phyloP scores from a whole-genome alignment of 2,113 vertebrate species.

The Salvelinus fontinalis region DNA sequence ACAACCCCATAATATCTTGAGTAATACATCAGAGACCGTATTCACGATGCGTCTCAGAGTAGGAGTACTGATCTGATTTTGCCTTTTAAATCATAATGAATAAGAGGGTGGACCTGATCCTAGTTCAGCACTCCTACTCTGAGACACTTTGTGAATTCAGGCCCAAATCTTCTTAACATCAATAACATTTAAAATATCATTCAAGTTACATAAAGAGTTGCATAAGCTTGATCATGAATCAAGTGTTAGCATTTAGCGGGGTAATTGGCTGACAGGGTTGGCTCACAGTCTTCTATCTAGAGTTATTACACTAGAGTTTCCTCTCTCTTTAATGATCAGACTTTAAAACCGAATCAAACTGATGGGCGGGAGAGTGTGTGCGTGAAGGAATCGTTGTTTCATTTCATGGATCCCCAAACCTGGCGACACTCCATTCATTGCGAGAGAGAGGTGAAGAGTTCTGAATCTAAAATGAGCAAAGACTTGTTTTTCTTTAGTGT shows the following conservation, averaged over 20 bases:
- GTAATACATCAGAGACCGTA: too few relatives aligned
- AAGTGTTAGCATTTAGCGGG: background rate
- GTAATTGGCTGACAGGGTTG: background rate
- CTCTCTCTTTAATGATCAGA: constrained; percentile 4
- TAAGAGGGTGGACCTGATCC: too few relatives aligned
- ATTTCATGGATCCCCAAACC: background rate
- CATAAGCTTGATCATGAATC: background rate
- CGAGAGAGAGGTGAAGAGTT: too few relatives aligned
- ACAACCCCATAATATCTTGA: too few relatives aligned
- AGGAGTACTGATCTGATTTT: too few relatives aligned
- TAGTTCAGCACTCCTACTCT: too few relatives aligned
- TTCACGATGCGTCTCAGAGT: too few relatives aligned
- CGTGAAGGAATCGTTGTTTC: background rate
- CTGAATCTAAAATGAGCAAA: too few relatives aligned
- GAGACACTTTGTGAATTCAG: too few relatives aligned
- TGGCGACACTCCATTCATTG: background rate
- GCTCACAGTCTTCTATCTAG: background rate
- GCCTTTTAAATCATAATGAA: too few relatives aligned
- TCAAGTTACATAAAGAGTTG: background rate
- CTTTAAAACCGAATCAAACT: constrained; percentile 10
- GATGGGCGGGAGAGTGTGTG: constrained; percentile 4
- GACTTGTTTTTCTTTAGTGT: too few relatives aligned
- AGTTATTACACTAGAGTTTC: background rate
- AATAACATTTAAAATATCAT: background rate
- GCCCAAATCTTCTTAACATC: background rate